Base-by-base conservation (phyloP, 2,797 vertebrate species). In the Chelmon rostratus region DNA sequence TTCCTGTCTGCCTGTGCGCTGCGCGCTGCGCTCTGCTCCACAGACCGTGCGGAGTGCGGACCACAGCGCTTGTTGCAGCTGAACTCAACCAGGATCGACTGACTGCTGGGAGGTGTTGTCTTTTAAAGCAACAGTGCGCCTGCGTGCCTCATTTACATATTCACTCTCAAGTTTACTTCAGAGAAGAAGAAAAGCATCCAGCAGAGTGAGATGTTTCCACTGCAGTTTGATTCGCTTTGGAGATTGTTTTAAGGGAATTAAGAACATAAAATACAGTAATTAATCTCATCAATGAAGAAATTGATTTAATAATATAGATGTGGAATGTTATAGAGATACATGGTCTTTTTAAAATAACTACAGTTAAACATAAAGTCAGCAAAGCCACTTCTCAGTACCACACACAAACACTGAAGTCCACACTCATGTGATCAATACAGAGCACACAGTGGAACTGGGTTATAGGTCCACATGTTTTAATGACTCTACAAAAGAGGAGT, bases 71-170 rank as follows among this genome's bases (percentile, higher is more conserved):
- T 78, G 88, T 89, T 82, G 87, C 86, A 81, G 73, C 5, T 74
- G 91, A 90, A 95, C 91, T 89, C 91, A 69, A 38, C 78, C 83
- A 82, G 62, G 79, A 81, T 69, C 84, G 50, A 68, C 62, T 62
- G 86, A 80, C 89, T 81, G 86, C 88, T 76, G 90, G 92, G 86
- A 92, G 87, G 92, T 81, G 90, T 82, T 83, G 77, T 68, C 86
- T 58, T 79, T 96, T 96, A 96, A 96, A 96, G 96, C 37, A 73
- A 90, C 94, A 96, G 95, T 67, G n/a, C 77, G 35, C 79, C 49
- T 61, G 74, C 80, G 59, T 3, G 10, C 2, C 71, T 66, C 18
- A 58, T 82, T 78, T 61, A 18, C 66, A 70, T 65, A 21, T 52
- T 54, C 23, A 8, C 31, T 16, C 19, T 62, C 23, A 6, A 40